Conservation (phyloP, 2,888 invertebrate species). For the Xylota segnis region DNA sequence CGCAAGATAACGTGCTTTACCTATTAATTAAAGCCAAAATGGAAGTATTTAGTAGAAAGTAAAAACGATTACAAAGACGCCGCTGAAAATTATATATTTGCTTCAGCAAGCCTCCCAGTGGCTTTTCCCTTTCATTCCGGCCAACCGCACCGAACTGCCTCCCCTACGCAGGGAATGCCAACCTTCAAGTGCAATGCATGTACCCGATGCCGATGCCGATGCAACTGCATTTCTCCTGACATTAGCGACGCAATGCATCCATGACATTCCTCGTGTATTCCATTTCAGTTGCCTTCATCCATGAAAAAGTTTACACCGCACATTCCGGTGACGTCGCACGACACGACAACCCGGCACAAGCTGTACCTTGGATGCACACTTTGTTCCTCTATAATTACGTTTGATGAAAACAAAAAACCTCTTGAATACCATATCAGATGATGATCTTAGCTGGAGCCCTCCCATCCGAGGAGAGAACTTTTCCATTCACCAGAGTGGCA, state of each 20-base stretch:
- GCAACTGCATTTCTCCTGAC: slow-evolving; percentile 53
- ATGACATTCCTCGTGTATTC: slow-evolving; percentile 68
- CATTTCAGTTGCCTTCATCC: slow-evolving; percentile 68
- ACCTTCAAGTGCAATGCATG: slow-evolving; percentile 54
- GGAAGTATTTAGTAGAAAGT: slow-evolving; percentile 6
- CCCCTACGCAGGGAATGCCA: slow-evolving; percentile 18
- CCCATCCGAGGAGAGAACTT: neutral
- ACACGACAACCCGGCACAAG: slow-evolving; percentile 31
- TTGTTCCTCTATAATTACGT: slow-evolving; percentile 60
- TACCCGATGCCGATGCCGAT: slow-evolving; percentile 12
- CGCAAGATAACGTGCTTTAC: neutral
- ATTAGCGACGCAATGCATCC: slow-evolving; percentile 61
- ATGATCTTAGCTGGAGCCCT: slow-evolving; percentile 25
- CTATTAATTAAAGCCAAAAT: neutral
- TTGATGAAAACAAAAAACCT: slow-evolving; percentile 7
- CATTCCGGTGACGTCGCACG: slow-evolving; percentile 39
- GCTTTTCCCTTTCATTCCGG: slow-evolving; percentile 65
- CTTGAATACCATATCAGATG: slow-evolving; percentile 40
- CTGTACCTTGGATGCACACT: slow-evolving; percentile 44
- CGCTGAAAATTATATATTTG: slow-evolving; percentile 31
- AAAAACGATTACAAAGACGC: neutral
- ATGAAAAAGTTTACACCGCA: slow-evolving; percentile 68
- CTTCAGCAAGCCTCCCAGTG: slow-evolving; percentile 36
- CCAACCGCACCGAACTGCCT: slow-evolving; percentile 16
- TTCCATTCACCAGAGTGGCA: slow-evolving; percentile 26